Evolutionary conservation across 2,888 invertebrate genomes (phyloP).

Genomic region (Megaustenia siamemsis): DNA sequence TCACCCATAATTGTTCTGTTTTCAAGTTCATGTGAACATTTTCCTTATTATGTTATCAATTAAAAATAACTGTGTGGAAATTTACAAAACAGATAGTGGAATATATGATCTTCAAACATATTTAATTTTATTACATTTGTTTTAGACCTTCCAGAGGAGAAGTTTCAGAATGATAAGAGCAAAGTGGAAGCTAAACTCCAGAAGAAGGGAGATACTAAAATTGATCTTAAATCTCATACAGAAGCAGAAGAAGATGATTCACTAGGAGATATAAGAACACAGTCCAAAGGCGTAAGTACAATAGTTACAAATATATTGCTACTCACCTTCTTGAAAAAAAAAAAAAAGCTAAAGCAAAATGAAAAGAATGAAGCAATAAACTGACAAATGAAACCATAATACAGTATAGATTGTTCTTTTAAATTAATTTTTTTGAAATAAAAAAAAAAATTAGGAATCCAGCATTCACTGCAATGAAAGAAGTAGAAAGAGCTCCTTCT

Average conservation of each 20-base stretch:
- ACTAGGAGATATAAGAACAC: not conserved
- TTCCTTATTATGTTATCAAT: too few species aligned
- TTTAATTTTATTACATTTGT: not conserved
- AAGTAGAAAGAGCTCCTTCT: too few species aligned
- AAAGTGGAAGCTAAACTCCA: conserved; percentile 37
- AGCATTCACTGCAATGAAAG: too few species aligned
- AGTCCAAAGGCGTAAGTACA: not conserved
- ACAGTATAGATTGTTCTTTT: too few species aligned
- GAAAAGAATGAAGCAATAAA: too few species aligned
- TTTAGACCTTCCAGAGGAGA: conserved; percentile 49
- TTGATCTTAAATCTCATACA: not conserved
- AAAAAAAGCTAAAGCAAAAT: not conserved
- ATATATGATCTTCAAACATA: too few species aligned
- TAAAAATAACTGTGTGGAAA: too few species aligned
- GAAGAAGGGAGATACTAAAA: conserved; percentile 36
- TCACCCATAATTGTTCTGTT: too few species aligned
- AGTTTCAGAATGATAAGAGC: conserved; percentile 38
- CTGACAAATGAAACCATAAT: too few species aligned
- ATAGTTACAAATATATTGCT: not conserved
- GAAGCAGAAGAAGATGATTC: not conserved
- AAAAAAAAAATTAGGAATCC: not conserved
- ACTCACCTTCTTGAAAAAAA: not conserved
- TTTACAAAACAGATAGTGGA: too few species aligned
- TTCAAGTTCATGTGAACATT: too few species aligned
- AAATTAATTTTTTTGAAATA: not conserved